Conservation (phyloP, 2,113 vertebrate genomes). For the Heterotilapia buettikoferi region DNA sequence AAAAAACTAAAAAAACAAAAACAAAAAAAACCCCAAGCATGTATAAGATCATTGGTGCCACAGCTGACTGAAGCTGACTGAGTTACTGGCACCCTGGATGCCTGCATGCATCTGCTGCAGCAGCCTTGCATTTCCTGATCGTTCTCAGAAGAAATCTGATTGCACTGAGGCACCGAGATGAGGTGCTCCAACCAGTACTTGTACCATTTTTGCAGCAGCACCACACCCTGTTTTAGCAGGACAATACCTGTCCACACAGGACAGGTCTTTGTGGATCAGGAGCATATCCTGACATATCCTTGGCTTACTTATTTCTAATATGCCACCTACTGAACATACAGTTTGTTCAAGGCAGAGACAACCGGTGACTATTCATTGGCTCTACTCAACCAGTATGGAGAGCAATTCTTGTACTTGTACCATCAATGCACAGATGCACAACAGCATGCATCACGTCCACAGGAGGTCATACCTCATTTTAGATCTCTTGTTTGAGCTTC, state of each 20-base stretch:
- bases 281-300: not conserved
- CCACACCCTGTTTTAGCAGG: not conserved
- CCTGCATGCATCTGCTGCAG: not conserved
- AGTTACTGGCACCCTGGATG: not conserved
- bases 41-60: not conserved
- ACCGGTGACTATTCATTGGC: not conserved
- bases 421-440: not conserved
- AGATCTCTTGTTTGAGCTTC: not conserved
- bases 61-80: not conserved
- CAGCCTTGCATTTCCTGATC: not conserved
- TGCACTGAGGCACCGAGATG: not conserved
- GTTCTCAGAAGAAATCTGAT: not conserved
- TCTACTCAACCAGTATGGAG: not conserved
- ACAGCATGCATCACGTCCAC: not conserved
- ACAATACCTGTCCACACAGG: not conserved
- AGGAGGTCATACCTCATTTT: not conserved
- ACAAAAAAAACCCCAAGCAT: accelerated
- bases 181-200: not conserved
- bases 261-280: not conserved
- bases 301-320: not conserved
- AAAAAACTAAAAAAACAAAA: not conserved
- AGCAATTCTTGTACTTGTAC: not conserved
- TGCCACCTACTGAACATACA: not conserved
- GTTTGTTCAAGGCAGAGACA: not conserved
- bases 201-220: not conserved